A percentile compares a stretch with the other conserved stretches of the same genome.
phyloP scores from a whole-genome alignment of 2,113 vertebrate genomes.

The Chinchilla lanigera region DNA sequence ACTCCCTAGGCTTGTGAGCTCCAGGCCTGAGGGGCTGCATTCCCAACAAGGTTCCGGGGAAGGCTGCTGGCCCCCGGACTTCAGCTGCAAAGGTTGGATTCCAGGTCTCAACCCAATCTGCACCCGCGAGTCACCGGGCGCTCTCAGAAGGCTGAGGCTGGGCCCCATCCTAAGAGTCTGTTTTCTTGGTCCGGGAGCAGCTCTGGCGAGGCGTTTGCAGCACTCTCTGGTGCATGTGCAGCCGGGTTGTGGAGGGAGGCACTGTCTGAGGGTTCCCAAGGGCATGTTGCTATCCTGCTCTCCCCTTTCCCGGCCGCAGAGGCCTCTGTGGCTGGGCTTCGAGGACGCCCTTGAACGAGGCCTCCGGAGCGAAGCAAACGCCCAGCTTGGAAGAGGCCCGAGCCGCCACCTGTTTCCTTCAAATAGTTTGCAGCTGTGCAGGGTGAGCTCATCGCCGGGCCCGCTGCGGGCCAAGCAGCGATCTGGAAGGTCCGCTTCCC shows the following conservation, averaged over 20 bases:
- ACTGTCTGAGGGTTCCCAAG: not conserved
- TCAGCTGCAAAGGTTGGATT: not conserved
- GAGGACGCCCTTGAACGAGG: constrained; percentile 46
- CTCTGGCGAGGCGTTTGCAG: not conserved
- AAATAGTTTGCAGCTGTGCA: constrained; percentile 83
- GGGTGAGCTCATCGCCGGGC: constrained; percentile 71
- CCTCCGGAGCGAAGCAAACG: constrained; percentile 50
- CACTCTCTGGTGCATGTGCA: not conserved
- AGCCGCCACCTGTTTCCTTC: constrained; percentile 78
- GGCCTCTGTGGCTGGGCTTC: not conserved
- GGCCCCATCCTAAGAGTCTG: not conserved
- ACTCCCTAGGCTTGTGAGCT: not conserved
- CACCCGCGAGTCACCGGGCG: not conserved
- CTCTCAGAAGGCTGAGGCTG: not conserved
- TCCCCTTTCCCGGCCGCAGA: not conserved
- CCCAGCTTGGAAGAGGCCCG: constrained; percentile 29
- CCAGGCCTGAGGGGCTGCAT: not conserved
- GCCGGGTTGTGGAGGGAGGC: not conserved
- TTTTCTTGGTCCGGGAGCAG: not conserved
- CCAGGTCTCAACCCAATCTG: too few species aligned
- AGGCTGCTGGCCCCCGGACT: not conserved
- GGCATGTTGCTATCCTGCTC: not conserved
- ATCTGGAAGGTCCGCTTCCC: constrained; percentile 5
- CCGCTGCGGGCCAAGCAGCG: not conserved
- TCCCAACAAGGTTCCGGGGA: not conserved